phyloP scores from a whole-genome alignment of 2,797 vertebrate genomes.

The Falco cherrug region DNA sequence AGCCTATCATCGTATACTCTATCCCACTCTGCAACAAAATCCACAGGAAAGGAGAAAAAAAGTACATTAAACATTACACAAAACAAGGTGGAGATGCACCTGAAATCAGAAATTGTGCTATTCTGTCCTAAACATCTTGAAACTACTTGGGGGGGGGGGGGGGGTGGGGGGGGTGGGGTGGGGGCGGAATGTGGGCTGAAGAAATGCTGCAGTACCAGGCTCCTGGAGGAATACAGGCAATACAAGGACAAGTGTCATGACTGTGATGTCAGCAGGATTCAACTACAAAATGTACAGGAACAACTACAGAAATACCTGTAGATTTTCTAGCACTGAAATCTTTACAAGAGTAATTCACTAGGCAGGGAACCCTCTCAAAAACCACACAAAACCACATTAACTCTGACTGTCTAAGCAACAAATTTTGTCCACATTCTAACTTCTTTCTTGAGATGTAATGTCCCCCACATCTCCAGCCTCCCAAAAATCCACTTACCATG shows the following conservation, averaged over 20 bases:
- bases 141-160: neutral
- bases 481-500: slow-evolving; percentile 79
- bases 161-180: too few relatives aligned
- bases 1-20: neutral
- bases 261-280: neutral
- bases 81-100: neutral
- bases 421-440: neutral
- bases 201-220: neutral
- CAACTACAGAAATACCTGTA: neutral
- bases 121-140: neutral
- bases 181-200: too few relatives aligned
- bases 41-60: neutral
- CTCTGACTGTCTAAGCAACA: too few relatives aligned
- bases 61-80: neutral
- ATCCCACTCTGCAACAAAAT: neutral
- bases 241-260: neutral
- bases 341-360: neutral
- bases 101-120: neutral
- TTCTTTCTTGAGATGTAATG: too few relatives aligned
- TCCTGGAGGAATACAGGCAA: neutral
- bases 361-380: neutral
- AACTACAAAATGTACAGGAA: neutral
- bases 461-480: too few relatives aligned
- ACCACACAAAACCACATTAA: neutral
- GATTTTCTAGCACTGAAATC: neutral